phyloP scores from a whole-genome alignment of 2,113 vertebrate species.

The Chrysochloris asiatica region DNA sequence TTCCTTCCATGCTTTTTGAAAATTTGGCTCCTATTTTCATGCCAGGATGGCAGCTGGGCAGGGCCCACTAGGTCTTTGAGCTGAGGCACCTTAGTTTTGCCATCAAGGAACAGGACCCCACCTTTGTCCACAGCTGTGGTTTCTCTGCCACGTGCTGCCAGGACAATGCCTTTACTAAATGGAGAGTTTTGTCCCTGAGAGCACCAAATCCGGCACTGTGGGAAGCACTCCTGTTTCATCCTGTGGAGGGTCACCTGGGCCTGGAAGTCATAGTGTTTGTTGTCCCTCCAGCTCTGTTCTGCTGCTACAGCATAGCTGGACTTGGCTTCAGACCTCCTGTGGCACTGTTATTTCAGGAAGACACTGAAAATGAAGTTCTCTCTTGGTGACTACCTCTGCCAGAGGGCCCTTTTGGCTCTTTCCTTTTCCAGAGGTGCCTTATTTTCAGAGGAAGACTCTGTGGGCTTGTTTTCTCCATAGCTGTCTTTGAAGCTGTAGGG shows the following conservation, averaged over 20 bases:
- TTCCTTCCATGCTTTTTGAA: not conserved
- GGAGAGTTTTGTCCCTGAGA: not conserved
- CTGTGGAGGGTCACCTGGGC: not conserved
- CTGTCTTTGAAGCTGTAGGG: not conserved
- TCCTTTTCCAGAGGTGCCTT: not conserved
- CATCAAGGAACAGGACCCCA: not conserved
- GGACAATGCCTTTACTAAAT: not conserved
- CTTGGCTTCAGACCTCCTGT: not conserved
- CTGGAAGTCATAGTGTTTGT: not conserved
- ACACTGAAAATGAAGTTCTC: not conserved
- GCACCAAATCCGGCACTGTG: no score
- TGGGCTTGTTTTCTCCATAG: not conserved
- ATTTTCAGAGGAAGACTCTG: not conserved
- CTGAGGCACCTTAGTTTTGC: not conserved
- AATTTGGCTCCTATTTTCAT: not conserved
- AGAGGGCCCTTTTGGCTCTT: not conserved
- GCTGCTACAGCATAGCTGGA: not conserved
- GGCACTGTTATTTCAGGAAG: not conserved
- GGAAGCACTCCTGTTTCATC: not conserved
- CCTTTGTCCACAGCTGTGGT: not conserved
- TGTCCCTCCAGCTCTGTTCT: not conserved
- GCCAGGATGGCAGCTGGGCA: no score
- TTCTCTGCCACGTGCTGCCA: not conserved
- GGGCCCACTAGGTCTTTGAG: not conserved
- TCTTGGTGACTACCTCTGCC: not conserved